Evolutionary conservation across 2,888 invertebrate species (phyloP).

Genomic region (Drosophila trichaetosa): DNA sequence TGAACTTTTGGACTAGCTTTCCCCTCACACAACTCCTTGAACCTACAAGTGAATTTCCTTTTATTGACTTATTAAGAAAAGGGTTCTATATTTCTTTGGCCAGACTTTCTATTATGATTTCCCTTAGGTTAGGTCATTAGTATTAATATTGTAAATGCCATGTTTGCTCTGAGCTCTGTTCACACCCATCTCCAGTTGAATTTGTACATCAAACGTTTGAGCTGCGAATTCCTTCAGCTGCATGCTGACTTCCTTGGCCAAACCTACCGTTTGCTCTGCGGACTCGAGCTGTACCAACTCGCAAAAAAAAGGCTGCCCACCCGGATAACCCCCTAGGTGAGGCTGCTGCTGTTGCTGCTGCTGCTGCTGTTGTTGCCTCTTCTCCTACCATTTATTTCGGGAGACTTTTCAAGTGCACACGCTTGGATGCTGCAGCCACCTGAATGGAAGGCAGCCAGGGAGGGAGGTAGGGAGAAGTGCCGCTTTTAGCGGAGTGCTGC

Average conservation of each 20-base stretch:
- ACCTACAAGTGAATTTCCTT: not conserved
- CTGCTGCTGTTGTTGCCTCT: not conserved
- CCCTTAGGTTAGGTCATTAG: not conserved
- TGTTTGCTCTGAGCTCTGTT: not conserved
- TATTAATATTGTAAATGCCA: not conserved
- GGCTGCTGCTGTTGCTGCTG: not conserved
- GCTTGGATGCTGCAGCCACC: slow-evolving; percentile 55
- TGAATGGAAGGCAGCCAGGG: not conserved
- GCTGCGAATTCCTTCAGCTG: not conserved
- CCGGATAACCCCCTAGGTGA: not conserved
- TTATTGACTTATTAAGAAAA: not conserved
- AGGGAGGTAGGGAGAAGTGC: not conserved
- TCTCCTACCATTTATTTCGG: not conserved
- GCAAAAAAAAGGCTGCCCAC: not conserved
- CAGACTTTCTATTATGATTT: not conserved
- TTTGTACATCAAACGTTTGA: not conserved
- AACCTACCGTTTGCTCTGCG: not conserved
- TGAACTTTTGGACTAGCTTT: not conserved
- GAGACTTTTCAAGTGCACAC: slow-evolving; percentile 55
- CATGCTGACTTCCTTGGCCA: not conserved
- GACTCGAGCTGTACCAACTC: slow-evolving; percentile 1
- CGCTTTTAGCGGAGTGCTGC: slow-evolving; percentile 3
- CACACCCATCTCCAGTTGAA: not conserved
- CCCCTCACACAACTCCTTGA: not conserved
- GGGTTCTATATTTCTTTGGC: not conserved